A percentile compares a stretch with the other conserved stretches of the same genome.
Evolutionary conservation across 1,140 invertebrate species (phyloP).

Genomic region (Reticulitermes speratus): DNA sequence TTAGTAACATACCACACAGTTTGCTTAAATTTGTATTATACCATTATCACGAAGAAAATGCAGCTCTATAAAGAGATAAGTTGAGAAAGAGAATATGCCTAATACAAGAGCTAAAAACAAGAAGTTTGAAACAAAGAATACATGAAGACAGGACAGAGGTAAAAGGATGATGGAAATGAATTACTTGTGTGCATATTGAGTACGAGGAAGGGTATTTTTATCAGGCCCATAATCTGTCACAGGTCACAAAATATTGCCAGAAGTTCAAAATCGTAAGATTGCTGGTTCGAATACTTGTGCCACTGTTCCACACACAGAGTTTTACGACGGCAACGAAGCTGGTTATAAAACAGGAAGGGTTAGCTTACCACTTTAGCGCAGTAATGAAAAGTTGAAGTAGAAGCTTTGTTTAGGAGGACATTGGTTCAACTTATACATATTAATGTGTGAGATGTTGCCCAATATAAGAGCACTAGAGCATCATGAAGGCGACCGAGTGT

Average conservation of each 20-base stretch:
- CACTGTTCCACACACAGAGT: background rate
- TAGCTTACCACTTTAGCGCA: slow-evolving; percentile 5
- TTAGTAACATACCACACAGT: too few species aligned
- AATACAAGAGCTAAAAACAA: background rate
- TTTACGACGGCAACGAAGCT: background rate
- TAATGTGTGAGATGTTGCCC: background rate
- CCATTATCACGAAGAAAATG: too few species aligned
- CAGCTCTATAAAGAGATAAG: too few species aligned
- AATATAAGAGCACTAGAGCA: too few species aligned
- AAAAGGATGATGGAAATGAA: background rate
- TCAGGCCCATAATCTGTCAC: too few species aligned
- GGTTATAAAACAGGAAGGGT: background rate
- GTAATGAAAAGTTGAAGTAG: slow-evolving; percentile 16
- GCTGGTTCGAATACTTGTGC: background rate
- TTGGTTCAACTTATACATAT: slow-evolving; percentile 10
- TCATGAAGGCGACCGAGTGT: too few species aligned
- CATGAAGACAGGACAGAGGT: background rate
- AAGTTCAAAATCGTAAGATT: too few species aligned
- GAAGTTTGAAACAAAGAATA: background rate
- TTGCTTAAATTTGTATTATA: too few species aligned
- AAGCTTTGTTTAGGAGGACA: slow-evolving; percentile 2
- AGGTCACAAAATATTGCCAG: too few species aligned
- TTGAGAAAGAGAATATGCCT: background rate
- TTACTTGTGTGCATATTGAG: too few species aligned
- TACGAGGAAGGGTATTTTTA: background rate